A percentile compares a stretch with the other conserved stretches of the same genome.
These are phyloP conservation scores for Macquaria ambigua DNA, from an alignment of 2,113 vertebrate genomes.

Conservation along the genomic window DNA sequence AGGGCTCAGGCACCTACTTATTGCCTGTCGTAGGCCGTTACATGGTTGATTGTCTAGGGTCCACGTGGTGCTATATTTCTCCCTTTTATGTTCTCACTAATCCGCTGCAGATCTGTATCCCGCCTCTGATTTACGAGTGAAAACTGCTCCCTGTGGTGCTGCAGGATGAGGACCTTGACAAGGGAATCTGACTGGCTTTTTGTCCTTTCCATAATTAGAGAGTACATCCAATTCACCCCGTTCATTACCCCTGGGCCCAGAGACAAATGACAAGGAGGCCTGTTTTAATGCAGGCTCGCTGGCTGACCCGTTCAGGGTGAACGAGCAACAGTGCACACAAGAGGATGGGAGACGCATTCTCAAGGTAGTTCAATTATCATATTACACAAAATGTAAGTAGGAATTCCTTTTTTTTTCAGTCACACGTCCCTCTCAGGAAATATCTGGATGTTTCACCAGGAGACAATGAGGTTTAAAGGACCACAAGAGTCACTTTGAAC, in stretches of 20 bases:
- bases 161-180: conserved; percentile 69
- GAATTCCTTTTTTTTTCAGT: neutral
- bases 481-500: conserved; percentile 4
- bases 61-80: conserved; percentile 48
- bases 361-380: conserved; percentile 33
- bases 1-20: conserved; percentile 34
- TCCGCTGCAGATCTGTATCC: conserved; percentile 45
- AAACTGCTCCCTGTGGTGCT: conserved; percentile 46
- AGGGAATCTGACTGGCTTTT: conserved; percentile 67
- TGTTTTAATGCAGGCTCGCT: conserved; percentile 52
- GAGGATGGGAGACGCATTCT: conserved; percentile 33
- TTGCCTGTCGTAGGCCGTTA: conserved; percentile 26
- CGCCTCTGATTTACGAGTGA: conserved; percentile 72
- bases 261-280: conserved; percentile 67
- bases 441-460: conserved; percentile 10
- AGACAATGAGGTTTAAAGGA: conserved; percentile 14
- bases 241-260: conserved; percentile 75
- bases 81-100: conserved; percentile 68
- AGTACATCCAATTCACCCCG: conserved; percentile 72
- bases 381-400: conserved; percentile 12
- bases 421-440: neutral
- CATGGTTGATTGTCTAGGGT: conserved; percentile 59
- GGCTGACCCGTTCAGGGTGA: conserved; percentile 48
- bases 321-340: conserved; percentile 48
- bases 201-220: conserved; percentile 81